Evolutionary conservation across 2,113 vertebrate species (phyloP), one percentile per base, ranked within the genome.

Genomic region (Anguilla japonica): DNA sequence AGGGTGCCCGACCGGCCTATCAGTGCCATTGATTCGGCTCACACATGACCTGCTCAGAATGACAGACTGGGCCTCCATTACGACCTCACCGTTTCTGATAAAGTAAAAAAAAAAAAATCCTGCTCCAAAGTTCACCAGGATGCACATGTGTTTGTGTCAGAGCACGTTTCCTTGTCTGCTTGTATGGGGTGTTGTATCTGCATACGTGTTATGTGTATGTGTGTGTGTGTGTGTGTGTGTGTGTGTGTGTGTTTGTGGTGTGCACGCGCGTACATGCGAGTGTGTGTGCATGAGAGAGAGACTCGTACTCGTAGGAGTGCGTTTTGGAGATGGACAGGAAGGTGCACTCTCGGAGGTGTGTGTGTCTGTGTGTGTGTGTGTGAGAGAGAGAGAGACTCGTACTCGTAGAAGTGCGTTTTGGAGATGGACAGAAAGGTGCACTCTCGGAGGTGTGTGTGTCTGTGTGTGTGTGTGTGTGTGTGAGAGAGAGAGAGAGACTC

Each of bases 401-500:
- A 60, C 56, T 60, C 56, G 18, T 60, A 60, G 11, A 60, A 60
- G 56, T 60, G 56, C 18, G 14, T 60, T 20, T 60, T 60, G 56
- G 56, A 60, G 56, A 16, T 60, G 56, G 34, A 34, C 34, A 34
- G 34, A 1, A 34, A 34, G 34, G 34, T 34, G 34, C 34, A 34
- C 34, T 34, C 34, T 34, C 34, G 34, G 34, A 3, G 18, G 60
- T 22, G 22, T 9, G 34, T 22, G 18, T 22, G 22, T 50, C 15
- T 80, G 40, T 22, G 16, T 81, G 79, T 81, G 40, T 81, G 15
- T 20, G 7, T 34, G 40, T 41, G 40, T 20, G 71, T 29, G 29
- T 39, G 13, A 5, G 57, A 13, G 20, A 11, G 9, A 0, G 79
- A 18, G 26, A 22, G 50, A 3, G 85, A n/a, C 20, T 91, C 97